Conservation (phyloP, 2,888 invertebrate species). For the Pseudococcus jackbeardsleyi region DNA sequence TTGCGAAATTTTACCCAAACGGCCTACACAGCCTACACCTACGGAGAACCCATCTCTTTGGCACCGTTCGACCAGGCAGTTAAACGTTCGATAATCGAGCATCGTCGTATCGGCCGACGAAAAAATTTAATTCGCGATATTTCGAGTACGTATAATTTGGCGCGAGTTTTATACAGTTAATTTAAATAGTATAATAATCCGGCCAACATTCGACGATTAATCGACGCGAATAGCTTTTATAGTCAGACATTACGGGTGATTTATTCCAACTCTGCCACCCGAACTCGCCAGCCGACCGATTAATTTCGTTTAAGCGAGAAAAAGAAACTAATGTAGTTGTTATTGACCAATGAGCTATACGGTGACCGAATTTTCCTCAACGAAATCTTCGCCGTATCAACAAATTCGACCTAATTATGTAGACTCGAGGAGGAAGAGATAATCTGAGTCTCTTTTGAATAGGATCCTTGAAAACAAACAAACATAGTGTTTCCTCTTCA, state of each 20-base stretch:
- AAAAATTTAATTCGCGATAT: neutral
- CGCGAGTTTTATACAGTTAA: neutral
- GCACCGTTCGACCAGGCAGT: neutral
- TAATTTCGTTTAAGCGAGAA: neutral
- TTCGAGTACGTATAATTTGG: conserved; percentile 25
- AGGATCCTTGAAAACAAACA: too few species aligned
- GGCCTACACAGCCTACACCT: too few species aligned
- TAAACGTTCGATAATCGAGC: neutral
- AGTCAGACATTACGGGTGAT: neutral
- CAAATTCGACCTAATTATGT: too few species aligned
- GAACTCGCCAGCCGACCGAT: neutral
- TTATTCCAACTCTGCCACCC: neutral
- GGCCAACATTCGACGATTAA: neutral
- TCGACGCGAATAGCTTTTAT: neutral
- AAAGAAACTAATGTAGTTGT: neutral
- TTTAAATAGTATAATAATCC: neutral
- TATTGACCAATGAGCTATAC: too few species aligned
- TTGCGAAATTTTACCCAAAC: neutral
- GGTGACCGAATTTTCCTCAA: too few species aligned
- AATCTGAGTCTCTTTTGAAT: too few species aligned
- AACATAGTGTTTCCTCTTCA: too few species aligned
- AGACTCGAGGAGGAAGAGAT: too few species aligned
- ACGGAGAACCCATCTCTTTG: neutral
- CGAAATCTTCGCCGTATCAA: too few species aligned
- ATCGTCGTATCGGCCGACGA: neutral